Base-by-base conservation (phyloP, 2,888 invertebrate species). In the Scaptomyza caliginosa region DNA sequence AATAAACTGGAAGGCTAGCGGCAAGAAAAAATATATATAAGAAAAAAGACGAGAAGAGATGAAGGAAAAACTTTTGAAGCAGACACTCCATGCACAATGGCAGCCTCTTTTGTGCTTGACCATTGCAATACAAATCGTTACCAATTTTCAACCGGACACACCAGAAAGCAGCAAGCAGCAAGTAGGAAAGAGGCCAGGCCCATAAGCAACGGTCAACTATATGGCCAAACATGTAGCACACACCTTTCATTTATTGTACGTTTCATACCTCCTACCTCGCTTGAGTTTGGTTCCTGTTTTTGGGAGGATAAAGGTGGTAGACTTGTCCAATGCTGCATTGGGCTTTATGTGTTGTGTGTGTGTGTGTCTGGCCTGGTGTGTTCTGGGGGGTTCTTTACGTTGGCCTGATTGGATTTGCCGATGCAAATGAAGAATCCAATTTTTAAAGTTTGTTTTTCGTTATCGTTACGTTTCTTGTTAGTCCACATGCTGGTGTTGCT, bases 401-500 rank as follows among this genome's bases (percentile, higher is more conserved):
- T 83, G 88, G 88, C 87, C 88, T 88, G 88, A 88, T 88, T 89
- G 89, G 88, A 88, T 88, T 88, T 88, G 77, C 83, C 88, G 84
- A 86, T 88, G 88, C 89, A 88, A 88, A 89, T 87, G 89, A 88
- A 84, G 87, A 88, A 89, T 87, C 88, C 88, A 88, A 89, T 88
- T 88, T 88, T 89, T 88, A 77, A 88, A 89, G 88, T 89, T 88
- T 88, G 89, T 89, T 88, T 88, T 89, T 85, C 89, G 87, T 87
- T 88, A 88, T 83, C 85, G 78, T 77, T 78, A 74, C 83, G 77
- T 66, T 77, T 74, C 88, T 85, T 84, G 88, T 84, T 87, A 85
- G 86, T 45, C 60, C 57, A 50, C 42, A 10, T 52, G 19, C 59
- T 48, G 55, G 23, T 43, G 13, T 13, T 23, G 23, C 23, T 58